Evolutionary conservation across 2,888 invertebrate species (phyloP).

Genomic region (Drosophila leonis): DNA sequence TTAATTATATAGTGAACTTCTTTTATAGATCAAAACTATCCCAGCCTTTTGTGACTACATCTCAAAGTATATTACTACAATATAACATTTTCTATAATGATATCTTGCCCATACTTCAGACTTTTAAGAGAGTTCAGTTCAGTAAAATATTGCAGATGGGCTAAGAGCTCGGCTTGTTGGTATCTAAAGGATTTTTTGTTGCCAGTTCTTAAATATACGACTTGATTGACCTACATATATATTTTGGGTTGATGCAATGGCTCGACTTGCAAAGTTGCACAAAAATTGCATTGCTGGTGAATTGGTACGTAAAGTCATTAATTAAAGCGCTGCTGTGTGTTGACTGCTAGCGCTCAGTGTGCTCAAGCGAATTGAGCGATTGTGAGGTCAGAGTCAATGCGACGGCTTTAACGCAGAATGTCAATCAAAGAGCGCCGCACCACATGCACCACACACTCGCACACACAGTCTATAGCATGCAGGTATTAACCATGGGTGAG

Average conservation of each 20-base stretch:
- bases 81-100: too few species aligned
- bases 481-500: background rate
- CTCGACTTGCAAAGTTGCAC: background rate
- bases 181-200: background rate
- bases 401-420: slow-evolving; percentile 25
- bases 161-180: too few species aligned
- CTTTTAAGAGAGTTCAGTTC: too few species aligned
- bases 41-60: too few species aligned
- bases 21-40: too few species aligned
- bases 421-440: slow-evolving; percentile 42
- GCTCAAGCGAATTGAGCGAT: slow-evolving; percentile 40
- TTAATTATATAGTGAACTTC: too few species aligned
- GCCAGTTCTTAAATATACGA: background rate
- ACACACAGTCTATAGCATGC: background rate
- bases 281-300: slow-evolving; percentile 19
- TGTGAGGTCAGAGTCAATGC: slow-evolving; percentile 23
- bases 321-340: slow-evolving; percentile 27
- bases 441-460: slow-evolving; percentile 2
- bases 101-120: too few species aligned
- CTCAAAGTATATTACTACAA: too few species aligned
- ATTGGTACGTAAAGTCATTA: slow-evolving; percentile 18
- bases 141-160: too few species aligned
- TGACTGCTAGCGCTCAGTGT: slow-evolving; percentile 32
- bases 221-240: background rate
- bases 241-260: background rate